phyloP scores from a whole-genome alignment of 92 coral and sea anemone genomes.

The Siderastrea siderea region DNA sequence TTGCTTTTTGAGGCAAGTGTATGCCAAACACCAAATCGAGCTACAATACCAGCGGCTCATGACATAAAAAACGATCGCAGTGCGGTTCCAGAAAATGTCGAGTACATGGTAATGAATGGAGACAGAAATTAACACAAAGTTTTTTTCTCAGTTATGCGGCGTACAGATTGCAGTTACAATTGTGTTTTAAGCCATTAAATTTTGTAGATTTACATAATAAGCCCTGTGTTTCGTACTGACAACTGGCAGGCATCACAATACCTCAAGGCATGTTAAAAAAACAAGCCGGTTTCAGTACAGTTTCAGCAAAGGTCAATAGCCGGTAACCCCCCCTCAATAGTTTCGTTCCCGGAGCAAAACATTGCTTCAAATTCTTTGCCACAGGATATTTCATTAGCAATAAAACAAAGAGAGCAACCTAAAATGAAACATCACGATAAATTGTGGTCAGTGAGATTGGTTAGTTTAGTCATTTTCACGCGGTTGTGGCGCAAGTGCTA shows the following conservation, averaged over 20 bases:
- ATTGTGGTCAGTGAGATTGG: not conserved
- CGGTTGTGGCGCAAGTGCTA: not conserved
- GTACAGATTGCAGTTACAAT: too few species aligned
- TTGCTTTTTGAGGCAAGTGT: not conserved
- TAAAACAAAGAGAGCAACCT: not conserved
- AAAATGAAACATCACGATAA: not conserved
- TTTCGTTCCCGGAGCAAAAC: not conserved
- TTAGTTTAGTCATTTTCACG: not conserved
- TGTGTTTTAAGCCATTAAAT: not conserved
- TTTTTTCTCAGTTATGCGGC: too few species aligned
- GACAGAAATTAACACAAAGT: too few species aligned
- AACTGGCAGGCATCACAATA: not conserved
- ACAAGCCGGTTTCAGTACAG: conserved; percentile 14
- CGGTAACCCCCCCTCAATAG: not conserved
- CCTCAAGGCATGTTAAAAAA: not conserved
- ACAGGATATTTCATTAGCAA: not conserved
- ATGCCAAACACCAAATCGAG: not conserved
- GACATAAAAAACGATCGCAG: too few species aligned
- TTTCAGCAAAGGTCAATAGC: conserved; percentile 45
- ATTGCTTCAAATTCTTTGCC: not conserved
- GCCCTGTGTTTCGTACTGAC: not conserved
- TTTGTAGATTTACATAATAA: too few species aligned
- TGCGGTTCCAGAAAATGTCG: too few species aligned
- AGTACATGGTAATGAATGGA: too few species aligned
- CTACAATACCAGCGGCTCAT: not conserved